Percentiles rank a stretch among this genome's conserved stretches.
phyloP scores from a whole-genome alignment of 2,113 vertebrate genomes.

The Artemisiospiza belli region DNA sequence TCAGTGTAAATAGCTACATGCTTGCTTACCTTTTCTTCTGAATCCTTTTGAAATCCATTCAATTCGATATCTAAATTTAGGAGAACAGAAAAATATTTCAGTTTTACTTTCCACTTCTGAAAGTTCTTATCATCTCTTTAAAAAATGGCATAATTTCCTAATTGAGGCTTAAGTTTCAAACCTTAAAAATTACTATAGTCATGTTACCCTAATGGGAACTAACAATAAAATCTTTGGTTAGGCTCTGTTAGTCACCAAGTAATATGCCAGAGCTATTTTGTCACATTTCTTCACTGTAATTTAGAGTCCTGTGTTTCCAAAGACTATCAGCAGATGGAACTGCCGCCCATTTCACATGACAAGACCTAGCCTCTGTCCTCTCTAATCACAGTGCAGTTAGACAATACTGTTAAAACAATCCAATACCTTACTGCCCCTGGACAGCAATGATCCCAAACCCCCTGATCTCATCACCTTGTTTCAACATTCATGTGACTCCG shows the following conservation, averaged over 20 bases:
- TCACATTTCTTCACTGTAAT: neutral
- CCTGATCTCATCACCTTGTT: neutral
- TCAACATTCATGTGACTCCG: neutral
- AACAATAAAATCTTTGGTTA: neutral
- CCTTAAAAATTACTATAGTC: neutral
- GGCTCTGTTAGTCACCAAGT: neutral
- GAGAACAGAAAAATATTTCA: constrained; percentile 24
- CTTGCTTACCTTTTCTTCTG: constrained; percentile 54
- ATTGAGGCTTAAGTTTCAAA: neutral
- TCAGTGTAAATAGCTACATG: neutral
- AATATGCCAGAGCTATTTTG: neutral
- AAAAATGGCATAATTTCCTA: neutral
- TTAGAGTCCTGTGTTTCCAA: neutral
- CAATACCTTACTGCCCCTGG: neutral
- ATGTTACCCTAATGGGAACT: neutral
- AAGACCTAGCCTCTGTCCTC: neutral
- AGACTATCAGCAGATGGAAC: neutral
- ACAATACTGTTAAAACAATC: neutral
- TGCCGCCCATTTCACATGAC: neutral
- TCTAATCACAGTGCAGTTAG: neutral
- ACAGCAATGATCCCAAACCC: neutral
- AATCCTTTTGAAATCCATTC: constrained; percentile 27
- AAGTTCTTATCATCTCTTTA: neutral
- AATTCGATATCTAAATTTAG: constrained; percentile 30
- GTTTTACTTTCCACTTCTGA: neutral